Conservation (phyloP, 2,888 invertebrate genomes). For the Caenorhabditis sulstoni region DNA sequence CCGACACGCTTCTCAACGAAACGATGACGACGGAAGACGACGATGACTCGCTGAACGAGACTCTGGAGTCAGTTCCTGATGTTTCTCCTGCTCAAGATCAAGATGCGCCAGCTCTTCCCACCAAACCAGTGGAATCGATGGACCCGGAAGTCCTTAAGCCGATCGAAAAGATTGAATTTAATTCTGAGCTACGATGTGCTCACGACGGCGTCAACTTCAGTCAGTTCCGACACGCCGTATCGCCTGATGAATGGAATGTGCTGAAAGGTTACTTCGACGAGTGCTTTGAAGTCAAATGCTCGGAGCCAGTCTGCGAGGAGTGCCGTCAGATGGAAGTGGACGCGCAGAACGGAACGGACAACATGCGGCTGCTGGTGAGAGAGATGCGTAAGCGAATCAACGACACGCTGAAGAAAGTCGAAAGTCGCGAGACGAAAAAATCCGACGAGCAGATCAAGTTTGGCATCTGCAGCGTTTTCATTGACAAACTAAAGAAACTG, state of each 20-base stretch:
- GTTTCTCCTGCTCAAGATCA: too few species aligned
- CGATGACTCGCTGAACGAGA: not conserved
- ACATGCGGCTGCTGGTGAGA: constrained; percentile 42
- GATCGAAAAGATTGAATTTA: constrained; percentile 54
- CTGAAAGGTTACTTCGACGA: constrained; percentile 55
- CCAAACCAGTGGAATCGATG: constrained; percentile 20
- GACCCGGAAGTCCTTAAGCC: constrained; percentile 8
- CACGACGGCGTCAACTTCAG: constrained; percentile 64
- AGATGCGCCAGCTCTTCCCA: not conserved
- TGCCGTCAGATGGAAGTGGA: constrained; percentile 53
- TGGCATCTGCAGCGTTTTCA: constrained; percentile 62
- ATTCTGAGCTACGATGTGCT: constrained; percentile 60
- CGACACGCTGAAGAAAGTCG: constrained; percentile 46
- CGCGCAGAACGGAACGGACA: constrained; percentile 38
- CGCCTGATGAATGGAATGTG: constrained; percentile 72
- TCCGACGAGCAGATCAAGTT: constrained; percentile 16
- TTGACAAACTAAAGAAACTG: constrained; percentile 46
- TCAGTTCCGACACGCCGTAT: constrained; percentile 66
- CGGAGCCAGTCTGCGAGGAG: constrained; percentile 44
- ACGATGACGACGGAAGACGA: constrained; percentile 22
- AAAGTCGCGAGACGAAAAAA: not conserved
- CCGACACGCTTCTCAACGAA: constrained; percentile 8
- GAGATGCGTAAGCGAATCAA: constrained; percentile 53
- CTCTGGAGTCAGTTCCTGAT: too few species aligned
- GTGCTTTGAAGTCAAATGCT: constrained; percentile 53